Percentiles rank a stretch among this genome's conserved stretches.
phyloP scores from a whole-genome alignment of 2,888 invertebrate species.

The Hemistola chrysoprasaria region DNA sequence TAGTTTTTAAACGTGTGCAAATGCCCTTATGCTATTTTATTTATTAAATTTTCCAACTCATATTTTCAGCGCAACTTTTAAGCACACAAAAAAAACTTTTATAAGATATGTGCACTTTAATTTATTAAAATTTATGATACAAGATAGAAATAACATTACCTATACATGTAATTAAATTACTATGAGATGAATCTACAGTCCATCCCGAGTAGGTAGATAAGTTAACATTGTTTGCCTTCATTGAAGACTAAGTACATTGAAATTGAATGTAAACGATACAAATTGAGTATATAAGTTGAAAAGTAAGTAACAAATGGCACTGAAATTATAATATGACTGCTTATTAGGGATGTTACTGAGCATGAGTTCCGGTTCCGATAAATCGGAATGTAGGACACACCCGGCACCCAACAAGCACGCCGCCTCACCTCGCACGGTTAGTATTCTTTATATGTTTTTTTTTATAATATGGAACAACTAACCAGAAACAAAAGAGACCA shows the following conservation, averaged over 20 bases:
- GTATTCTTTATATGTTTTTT: too few species aligned
- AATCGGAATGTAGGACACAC: too few species aligned
- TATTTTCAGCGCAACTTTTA: too few species aligned
- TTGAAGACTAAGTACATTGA: constrained; percentile 26
- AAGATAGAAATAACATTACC: constrained; percentile 48
- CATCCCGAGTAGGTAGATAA: constrained; percentile 25
- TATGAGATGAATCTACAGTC: constrained; percentile 23
- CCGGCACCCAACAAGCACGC: too few species aligned
- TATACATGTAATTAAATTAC: constrained; percentile 28
- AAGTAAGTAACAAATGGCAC: constrained; percentile 33
- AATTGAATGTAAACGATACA: constrained; percentile 27
- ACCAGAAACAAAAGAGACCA: too few species aligned
- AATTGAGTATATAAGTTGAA: constrained; percentile 34
- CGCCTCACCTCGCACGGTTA: too few species aligned
- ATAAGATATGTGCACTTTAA: constrained; percentile 66
- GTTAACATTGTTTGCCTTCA: constrained; percentile 22
- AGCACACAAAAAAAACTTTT: constrained; percentile 15
- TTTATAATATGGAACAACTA: too few species aligned
- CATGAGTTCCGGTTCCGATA: too few species aligned
- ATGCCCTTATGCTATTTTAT: too few species aligned
- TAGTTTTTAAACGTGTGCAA: too few species aligned
- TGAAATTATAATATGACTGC: constrained; percentile 21
- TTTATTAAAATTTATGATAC: constrained; percentile 62
- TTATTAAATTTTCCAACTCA: too few species aligned
- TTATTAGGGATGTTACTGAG: too few species aligned